Evolutionary conservation across 2,113 vertebrate species (phyloP), one percentile per base, ranked within the genome.

Genomic region (Myocastor coypus): DNA sequence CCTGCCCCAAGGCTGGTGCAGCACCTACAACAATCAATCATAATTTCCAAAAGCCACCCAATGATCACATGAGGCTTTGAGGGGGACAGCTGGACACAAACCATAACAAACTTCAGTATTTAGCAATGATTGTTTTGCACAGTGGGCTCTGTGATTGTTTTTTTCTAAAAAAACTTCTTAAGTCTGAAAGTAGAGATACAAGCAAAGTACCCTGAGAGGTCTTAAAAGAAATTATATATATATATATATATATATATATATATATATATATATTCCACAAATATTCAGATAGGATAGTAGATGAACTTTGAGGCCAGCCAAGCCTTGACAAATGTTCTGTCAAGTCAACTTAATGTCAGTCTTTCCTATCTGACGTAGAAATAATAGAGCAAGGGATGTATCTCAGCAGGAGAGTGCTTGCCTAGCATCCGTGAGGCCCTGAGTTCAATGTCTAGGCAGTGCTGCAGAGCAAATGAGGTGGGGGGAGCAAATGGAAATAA

Each of bases 361-460:
- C 64, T 91, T 57, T 91, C n/a, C 34, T 40, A 82, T 64, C 95
- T 87, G 64, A 87, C 83, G 50, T 50, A 73, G 82, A 95, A 46
- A 77, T 77, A 77, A 50, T 28, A 77, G 26, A 42, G 26, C 26
- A 46, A 71, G 26, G 75, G 13, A 42, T 77, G 75, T 28, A 42
- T 42, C 73, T 77, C 40, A 46, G 73, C 13, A 30, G 42, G 24
- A 30, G 24, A 30, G 75, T 28, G 42, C 73, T 46, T 42, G 40
- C 26, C 24, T 50, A 28, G 24, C 24, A 28, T 37, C 22, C 24
- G n/a, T 24, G n/a, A 71, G 69, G 73, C 40, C 40, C 10, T 50
- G 42, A 12, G 24, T 50, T 46, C 42, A 77, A 14, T 77, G 13
- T 50, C 24, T 50, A 77, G 7, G 24, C 30, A 77, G 42, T 24